Conservation (phyloP, 2,113 vertebrate genomes). For the Colius striatus region DNA sequence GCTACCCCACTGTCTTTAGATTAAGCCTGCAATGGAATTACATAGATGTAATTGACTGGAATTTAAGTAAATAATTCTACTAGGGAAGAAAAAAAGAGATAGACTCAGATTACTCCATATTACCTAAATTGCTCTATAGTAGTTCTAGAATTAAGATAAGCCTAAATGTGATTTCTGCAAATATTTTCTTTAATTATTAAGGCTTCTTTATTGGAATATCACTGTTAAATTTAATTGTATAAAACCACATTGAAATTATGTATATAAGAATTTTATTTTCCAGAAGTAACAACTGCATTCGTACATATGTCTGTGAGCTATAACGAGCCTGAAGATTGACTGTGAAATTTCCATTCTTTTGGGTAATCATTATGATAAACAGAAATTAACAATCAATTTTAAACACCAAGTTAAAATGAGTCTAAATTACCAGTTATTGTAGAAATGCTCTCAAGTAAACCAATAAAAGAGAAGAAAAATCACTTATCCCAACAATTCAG, state of each 20-base stretch:
- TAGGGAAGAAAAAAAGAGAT: not conserved
- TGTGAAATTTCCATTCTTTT: not conserved
- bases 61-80: slow-evolving; percentile 6
- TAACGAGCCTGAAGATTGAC: not conserved
- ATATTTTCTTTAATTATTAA: not conserved
- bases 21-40: not conserved
- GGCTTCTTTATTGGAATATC: not conserved
- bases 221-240: not conserved
- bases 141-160: not conserved
- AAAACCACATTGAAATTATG: not conserved
- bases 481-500: rapidly evolving
- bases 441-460: not conserved
- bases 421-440: not conserved
- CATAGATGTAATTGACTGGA: slow-evolving; percentile 22
- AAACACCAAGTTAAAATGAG: not conserved
- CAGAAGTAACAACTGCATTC: not conserved
- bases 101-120: not conserved
- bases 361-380: not conserved
- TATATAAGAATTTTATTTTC: not conserved
- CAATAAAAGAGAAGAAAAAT: not conserved
- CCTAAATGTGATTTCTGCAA: not conserved
- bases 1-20: slow-evolving; percentile 6
- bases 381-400: not conserved
- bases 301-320: not conserved
- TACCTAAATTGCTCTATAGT: not conserved